Percentiles rank a stretch among this genome's conserved stretches.
phyloP scores from a whole-genome alignment of 1,140 invertebrate species.

The Antheraea pernyi region DNA sequence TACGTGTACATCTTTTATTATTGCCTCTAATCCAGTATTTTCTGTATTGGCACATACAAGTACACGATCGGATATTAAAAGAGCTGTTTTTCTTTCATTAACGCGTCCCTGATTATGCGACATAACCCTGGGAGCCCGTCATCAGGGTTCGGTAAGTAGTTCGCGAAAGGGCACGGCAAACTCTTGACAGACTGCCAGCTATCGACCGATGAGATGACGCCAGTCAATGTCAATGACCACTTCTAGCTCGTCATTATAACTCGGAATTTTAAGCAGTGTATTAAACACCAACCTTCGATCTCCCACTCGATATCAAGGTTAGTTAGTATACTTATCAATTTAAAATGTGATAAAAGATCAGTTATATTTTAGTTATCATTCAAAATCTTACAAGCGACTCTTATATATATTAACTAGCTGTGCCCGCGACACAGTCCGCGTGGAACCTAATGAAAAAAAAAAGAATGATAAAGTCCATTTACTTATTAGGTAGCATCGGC shows the following conservation, averaged over 20 bases:
- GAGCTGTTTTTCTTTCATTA: not conserved
- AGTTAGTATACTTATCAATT: not conserved
- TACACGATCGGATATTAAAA: not conserved
- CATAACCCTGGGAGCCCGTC: not conserved
- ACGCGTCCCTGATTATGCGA: not conserved
- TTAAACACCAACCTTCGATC: conserved; percentile 1
- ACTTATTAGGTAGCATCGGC: too few relatives aligned
- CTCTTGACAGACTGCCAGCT: conserved; percentile 60
- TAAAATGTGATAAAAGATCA: too few relatives aligned
- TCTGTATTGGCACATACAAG: too few relatives aligned
- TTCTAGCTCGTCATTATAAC: conserved; percentile 32
- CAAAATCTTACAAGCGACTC: too few relatives aligned
- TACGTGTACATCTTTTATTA: too few relatives aligned
- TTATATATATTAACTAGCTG: too few relatives aligned
- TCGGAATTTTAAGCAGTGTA: conserved; percentile 9
- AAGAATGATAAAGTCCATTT: too few relatives aligned
- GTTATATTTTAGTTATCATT: too few relatives aligned
- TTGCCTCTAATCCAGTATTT: too few relatives aligned
- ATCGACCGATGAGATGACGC: conserved; percentile 46
- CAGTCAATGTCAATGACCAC: conserved; percentile 57
- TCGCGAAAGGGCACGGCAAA: conserved; percentile 45
- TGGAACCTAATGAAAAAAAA: too few relatives aligned
- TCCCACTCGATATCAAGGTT: not conserved
- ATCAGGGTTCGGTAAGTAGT: conserved; percentile 14
- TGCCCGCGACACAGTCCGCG: too few relatives aligned